Evolutionary conservation across 2,113 vertebrate genomes (phyloP).

Genomic region (Pycnonotus jocosus): DNA sequence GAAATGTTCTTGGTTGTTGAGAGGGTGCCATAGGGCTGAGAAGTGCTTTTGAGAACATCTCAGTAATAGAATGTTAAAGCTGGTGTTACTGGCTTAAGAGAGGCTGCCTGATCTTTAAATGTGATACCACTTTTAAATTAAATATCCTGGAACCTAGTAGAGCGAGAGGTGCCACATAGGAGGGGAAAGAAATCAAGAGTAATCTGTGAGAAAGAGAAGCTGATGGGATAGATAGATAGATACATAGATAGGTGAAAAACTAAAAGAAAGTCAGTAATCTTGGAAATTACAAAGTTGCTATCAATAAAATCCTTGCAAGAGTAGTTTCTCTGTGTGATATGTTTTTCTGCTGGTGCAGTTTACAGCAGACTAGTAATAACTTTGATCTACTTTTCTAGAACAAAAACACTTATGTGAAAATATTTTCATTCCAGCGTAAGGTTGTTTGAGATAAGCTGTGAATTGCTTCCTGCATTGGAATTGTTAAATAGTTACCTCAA

Average conservation of each 20-base stretch:
- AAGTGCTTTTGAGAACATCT: neutral
- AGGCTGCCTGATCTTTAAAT: neutral
- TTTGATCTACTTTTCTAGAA: neutral
- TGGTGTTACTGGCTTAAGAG: neutral
- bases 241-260: no score
- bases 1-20: neutral
- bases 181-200: neutral
- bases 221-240: neutral
- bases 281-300: neutral
- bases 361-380: neutral
- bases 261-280: neutral
- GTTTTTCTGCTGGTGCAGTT: neutral
- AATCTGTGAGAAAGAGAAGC: neutral
- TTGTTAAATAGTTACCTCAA: neutral
- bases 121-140: neutral
- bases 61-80: neutral
- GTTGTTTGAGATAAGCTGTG: neutral
- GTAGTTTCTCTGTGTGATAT: neutral
- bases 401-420: neutral
- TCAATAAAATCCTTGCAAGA: neutral
- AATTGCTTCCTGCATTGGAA: neutral
- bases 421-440: neutral
- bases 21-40: neutral
- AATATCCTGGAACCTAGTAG: neutral
- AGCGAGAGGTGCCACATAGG: neutral